These are phyloP conservation scores for Ruditapes philippinarum DNA, from an alignment of 1,140 invertebrate genomes.

Conservation along the genomic window DNA sequence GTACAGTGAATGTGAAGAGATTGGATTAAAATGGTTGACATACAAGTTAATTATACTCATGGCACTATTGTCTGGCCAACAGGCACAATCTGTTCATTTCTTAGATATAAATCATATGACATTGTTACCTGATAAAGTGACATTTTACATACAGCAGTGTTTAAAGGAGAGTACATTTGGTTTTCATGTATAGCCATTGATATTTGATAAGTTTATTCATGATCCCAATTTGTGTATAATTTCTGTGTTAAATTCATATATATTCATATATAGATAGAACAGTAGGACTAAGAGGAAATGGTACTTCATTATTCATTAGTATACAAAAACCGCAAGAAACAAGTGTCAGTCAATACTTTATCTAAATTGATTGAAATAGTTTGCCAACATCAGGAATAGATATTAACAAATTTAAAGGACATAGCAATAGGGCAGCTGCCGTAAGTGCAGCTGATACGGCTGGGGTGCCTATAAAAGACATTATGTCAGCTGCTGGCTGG, in stretches of 20 bases:
- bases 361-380: neutral
- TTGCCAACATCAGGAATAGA: no score
- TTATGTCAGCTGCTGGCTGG: no score
- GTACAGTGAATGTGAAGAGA: neutral
- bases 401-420: neutral
- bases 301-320: neutral
- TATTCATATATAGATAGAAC: no score
- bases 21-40: neutral
- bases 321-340: neutral
- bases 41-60: neutral
- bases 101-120: neutral
- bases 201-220: neutral
- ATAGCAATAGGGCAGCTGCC: neutral
- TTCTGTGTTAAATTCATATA: no score
- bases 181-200: neutral
- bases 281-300: neutral
- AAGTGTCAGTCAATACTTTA: neutral
- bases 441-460: neutral
- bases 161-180: neutral
- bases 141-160: neutral
- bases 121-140: no score
- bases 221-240: neutral
- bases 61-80: conserved; percentile 13
- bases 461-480: no score
- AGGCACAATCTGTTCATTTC: conserved; percentile 10